A percentile compares a stretch with the other conserved stretches of the same genome.
phyloP scores from a whole-genome alignment of 2,797 vertebrate genomes.

The Brachyrhaphis roseni region DNA sequence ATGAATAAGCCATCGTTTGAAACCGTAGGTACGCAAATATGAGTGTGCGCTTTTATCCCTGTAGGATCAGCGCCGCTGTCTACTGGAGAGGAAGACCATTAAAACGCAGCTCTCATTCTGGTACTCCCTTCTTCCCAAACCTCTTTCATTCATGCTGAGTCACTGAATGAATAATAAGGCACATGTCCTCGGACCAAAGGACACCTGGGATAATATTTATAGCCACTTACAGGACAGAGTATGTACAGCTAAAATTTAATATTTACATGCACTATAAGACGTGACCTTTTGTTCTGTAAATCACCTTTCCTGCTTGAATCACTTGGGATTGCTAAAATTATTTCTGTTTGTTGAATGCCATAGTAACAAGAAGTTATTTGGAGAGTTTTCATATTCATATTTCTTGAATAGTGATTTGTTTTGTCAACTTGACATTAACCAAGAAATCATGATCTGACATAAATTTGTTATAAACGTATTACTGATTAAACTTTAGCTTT shows the following conservation, averaged over 20 bases:
- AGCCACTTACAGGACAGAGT: constrained; percentile 16
- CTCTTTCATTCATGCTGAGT: constrained; percentile 60
- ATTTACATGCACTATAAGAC: background rate
- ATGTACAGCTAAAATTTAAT: background rate
- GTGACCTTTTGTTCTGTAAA: background rate
- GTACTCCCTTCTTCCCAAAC: constrained; percentile 29
- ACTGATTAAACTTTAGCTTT: no score
- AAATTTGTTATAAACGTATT: no score
- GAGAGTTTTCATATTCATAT: background rate
- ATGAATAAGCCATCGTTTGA: constrained; percentile 19
- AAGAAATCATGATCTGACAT: no score
- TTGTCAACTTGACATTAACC: no score
- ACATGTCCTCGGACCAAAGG: constrained; percentile 57
- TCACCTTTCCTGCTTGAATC: background rate
- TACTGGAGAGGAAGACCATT: constrained; percentile 45
- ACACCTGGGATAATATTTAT: constrained; percentile 46
- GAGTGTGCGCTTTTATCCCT: constrained; percentile 31
- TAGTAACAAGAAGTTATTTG: background rate
- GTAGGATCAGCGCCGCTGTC: constrained; percentile 21
- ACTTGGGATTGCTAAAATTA: background rate
- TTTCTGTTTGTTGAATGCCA: background rate
- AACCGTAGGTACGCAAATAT: constrained; percentile 10
- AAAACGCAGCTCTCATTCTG: constrained; percentile 53
- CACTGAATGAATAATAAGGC: constrained; percentile 57
- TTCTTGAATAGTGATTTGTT: no score